Evolutionary conservation across 1,140 invertebrate genomes (phyloP).

Genomic region (Mycetomoellerius zeteki): DNA sequence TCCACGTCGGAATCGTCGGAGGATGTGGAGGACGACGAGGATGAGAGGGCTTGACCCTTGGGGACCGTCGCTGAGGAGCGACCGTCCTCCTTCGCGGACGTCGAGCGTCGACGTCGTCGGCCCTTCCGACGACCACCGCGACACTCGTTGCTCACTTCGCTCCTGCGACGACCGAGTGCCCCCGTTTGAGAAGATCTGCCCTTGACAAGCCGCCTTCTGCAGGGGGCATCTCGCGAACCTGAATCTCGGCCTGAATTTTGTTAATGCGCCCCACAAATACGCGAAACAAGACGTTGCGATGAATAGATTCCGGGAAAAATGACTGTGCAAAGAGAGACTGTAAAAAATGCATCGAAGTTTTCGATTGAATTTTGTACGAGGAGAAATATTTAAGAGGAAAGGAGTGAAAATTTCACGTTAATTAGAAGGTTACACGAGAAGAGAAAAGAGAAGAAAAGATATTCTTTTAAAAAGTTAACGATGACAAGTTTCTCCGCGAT

Average conservation of each 20-base stretch:
- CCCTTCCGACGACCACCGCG: slow-evolving; percentile 74
- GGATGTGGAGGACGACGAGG: slow-evolving; percentile 84
- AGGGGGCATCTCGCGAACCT: neutral
- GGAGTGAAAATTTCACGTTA: neutral
- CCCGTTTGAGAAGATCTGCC: slow-evolving; percentile 78
- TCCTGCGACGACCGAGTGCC: slow-evolving; percentile 82
- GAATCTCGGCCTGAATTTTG: slow-evolving; percentile 25
- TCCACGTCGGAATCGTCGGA: slow-evolving; percentile 84
- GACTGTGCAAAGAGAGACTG: neutral
- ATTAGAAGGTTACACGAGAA: neutral
- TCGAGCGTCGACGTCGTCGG: slow-evolving; percentile 78
- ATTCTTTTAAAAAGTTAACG: slow-evolving; percentile 21
- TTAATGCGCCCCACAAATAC: neutral
- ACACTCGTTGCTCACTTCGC: slow-evolving; percentile 78
- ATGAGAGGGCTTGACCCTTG: slow-evolving; percentile 82
- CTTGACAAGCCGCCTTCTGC: slow-evolving; percentile 45
- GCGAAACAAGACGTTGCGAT: neutral
- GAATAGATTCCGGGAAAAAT: neutral
- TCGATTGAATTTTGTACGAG: neutral
- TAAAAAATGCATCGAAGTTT: neutral
- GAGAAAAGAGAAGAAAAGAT: neutral
- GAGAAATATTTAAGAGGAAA: neutral
- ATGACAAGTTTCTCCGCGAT: neutral
- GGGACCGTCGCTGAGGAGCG: slow-evolving; percentile 76
- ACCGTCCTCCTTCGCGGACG: slow-evolving; percentile 71